These are phyloP conservation scores for Ataeniobius toweri DNA, from an alignment of 2,797 vertebrate genomes.

Conservation along the genomic window DNA sequence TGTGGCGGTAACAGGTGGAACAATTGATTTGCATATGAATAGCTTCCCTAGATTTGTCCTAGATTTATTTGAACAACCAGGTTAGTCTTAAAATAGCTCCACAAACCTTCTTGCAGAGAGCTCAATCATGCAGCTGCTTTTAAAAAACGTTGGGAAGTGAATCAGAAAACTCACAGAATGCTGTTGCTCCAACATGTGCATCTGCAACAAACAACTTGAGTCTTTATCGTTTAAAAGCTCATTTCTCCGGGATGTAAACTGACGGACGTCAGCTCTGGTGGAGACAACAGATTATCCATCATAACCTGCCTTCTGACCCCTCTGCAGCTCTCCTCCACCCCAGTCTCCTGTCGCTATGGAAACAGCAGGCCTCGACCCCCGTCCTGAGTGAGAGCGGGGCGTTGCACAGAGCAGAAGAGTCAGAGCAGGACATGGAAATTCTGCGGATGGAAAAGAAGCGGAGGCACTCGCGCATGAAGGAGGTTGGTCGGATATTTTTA, in stretches of 20 bases:
- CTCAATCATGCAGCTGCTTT: not conserved
- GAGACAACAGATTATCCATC: not conserved
- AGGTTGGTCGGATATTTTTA: constrained; percentile 57
- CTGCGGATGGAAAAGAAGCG: constrained; percentile 54
- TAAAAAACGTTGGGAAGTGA: not conserved
- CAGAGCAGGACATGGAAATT: constrained; percentile 60
- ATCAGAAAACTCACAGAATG: not conserved
- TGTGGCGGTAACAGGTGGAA: not conserved
- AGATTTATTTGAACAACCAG: not conserved
- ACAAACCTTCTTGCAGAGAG: not conserved
- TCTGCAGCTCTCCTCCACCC: constrained; percentile 67
- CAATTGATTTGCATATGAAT: constrained; percentile 6
- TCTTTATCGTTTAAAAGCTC: not conserved
- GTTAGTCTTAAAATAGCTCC: not conserved
- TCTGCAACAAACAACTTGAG: too few species aligned
- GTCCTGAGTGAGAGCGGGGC: constrained; percentile 31
- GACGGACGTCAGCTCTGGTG: not conserved
- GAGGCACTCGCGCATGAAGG: constrained; percentile 58
- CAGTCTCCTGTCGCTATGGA: constrained; percentile 78
- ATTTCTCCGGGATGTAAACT: not conserved
- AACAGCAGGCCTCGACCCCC: constrained; percentile 57
- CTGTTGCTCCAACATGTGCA: too few species aligned
- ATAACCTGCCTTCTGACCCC: not conserved
- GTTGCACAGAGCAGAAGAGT: constrained; percentile 25
- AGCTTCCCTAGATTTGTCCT: not conserved